These are phyloP conservation scores for Plutomurus gul DNA, from an alignment of 1,140 invertebrate genomes.

Conservation along the genomic window DNA sequence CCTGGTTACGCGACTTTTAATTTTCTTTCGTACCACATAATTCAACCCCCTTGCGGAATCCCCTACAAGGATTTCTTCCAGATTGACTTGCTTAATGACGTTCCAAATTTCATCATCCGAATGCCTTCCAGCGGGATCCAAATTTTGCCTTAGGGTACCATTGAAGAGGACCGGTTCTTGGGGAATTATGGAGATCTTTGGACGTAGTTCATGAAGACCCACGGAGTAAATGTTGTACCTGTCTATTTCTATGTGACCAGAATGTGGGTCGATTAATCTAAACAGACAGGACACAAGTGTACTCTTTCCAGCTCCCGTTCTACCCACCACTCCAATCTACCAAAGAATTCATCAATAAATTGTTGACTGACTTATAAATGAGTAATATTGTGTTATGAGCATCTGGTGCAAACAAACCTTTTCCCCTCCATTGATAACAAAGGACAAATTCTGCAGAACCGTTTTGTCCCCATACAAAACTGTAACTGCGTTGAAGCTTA, in stretches of 20 bases:
- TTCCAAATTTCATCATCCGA: constrained; percentile 77
- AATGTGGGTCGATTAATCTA: constrained; percentile 63
- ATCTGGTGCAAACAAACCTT: constrained; percentile 28
- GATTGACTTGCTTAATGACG: constrained; percentile 70
- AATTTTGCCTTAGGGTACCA: constrained; percentile 83
- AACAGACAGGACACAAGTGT: constrained; percentile 59
- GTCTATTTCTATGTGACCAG: constrained; percentile 56
- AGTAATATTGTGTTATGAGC: neutral
- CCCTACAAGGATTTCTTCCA: constrained; percentile 42
- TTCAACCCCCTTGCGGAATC: too few relatives aligned
- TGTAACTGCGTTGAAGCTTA: constrained; percentile 69
- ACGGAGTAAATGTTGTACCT: constrained; percentile 56
- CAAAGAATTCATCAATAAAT: neutral
- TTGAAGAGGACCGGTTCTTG: constrained; percentile 92
- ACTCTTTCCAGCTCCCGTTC: constrained; percentile 61
- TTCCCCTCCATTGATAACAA: constrained; percentile 57
- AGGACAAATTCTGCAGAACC: constrained; percentile 67
- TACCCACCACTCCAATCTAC: constrained; percentile 61
- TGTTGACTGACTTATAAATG: neutral
- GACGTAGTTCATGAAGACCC: constrained; percentile 52
- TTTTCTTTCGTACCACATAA: constrained; percentile 57
- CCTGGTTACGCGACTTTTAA: too few relatives aligned
- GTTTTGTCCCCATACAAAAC: constrained; percentile 68
- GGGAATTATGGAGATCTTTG: constrained; percentile 75
- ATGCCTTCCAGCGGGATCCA: constrained; percentile 76